Percentiles rank a stretch among this genome's conserved stretches.
phyloP scores from a whole-genome alignment of 1,140 invertebrate species.

The Caenorhabditis briggsae region DNA sequence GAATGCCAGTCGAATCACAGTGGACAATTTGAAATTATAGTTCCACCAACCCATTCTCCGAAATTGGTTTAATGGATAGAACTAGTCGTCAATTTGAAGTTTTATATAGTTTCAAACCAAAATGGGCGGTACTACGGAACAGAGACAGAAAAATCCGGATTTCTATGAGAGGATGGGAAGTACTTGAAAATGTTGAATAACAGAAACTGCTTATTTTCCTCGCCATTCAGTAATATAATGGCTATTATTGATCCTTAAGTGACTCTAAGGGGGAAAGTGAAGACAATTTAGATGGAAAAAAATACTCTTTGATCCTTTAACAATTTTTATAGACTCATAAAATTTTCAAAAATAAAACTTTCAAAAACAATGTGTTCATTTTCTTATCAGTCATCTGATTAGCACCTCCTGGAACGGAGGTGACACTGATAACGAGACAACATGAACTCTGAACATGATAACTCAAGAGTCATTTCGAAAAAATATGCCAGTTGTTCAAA shows the following conservation, averaged over 20 bases:
- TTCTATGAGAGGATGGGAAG: not conserved
- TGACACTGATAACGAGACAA: conserved; percentile 1
- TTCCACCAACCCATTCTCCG: not conserved
- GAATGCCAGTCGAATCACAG: not conserved
- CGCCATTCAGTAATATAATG: not conserved
- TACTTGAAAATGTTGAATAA: conserved; percentile 28
- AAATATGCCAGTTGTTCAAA: not conserved
- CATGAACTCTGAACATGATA: not conserved
- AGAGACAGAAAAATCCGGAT: conserved; percentile 8
- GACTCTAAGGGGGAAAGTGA: not conserved
- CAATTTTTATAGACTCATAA: too few species aligned
- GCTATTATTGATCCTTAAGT: not conserved
- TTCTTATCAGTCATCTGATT: not conserved
- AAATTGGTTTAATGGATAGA: not conserved
- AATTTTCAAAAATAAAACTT: too few species aligned
- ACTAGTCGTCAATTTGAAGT: not conserved
- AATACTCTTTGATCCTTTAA: too few species aligned
- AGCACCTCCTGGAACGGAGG: not conserved
- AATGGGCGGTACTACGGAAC: not conserved
- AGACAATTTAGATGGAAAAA: too few species aligned
- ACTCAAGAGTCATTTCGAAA: not conserved
- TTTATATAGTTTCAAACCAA: conserved; percentile 23
- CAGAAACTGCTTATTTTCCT: conserved; percentile 9
- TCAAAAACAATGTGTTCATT: too few species aligned
- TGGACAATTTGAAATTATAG: conserved; percentile 9